Conservation (phyloP, 2,797 vertebrate genomes). For the Muraenolepis orangiensis region DNA sequence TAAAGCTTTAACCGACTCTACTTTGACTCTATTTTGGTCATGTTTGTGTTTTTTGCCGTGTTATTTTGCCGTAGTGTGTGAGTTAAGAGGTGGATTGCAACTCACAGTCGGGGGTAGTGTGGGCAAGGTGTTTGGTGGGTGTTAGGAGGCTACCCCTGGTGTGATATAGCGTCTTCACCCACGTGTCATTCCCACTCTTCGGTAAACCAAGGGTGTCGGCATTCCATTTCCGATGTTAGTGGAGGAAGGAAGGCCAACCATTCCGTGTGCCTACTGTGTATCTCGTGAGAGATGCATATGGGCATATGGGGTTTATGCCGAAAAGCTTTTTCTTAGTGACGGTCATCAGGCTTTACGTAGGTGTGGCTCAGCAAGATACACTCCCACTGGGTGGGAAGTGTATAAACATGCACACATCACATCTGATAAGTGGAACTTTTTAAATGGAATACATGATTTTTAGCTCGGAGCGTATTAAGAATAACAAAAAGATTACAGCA, state of each 20-base stretch:
- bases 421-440: not conserved
- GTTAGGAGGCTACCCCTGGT: too few species aligned
- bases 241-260: too few species aligned
- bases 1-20: conserved; percentile 33
- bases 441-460: not conserved
- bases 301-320: not conserved
- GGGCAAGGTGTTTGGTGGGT: not conserved
- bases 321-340: not conserved
- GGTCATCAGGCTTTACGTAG: not conserved
- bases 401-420: too few species aligned
- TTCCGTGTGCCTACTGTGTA: too few species aligned
- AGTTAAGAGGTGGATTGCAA: not conserved
- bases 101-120: not conserved
- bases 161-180: too few species aligned
- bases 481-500: not conserved
- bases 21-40: conserved; percentile 32
- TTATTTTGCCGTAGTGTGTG: not conserved
- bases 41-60: conserved; percentile 32
- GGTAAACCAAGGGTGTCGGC: too few species aligned
- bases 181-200: too few species aligned
- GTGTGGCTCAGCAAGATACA: not conserved
- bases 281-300: too few species aligned
- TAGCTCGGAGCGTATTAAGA: not conserved
- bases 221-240: too few species aligned
- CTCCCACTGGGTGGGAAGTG: not conserved